Percentiles rank a stretch among this genome's conserved stretches.
phyloP scores from a whole-genome alignment of 92 coral and sea anemone genomes.

The Umimayanthus chanpuru region DNA sequence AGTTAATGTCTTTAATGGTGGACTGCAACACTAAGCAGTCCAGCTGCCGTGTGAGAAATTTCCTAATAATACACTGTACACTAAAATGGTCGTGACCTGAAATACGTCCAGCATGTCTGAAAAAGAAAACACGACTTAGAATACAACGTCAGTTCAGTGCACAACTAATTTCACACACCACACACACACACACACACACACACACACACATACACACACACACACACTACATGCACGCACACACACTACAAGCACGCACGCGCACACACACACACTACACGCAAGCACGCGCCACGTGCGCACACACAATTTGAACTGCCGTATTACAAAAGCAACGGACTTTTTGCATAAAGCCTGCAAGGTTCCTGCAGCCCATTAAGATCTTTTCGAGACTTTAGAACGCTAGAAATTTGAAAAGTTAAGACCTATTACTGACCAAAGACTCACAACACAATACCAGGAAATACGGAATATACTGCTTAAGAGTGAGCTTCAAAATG shows the following conservation, averaged over 20 bases:
- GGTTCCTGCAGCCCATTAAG: too few species aligned
- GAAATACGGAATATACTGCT: too few species aligned
- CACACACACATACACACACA: neutral
- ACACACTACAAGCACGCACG: neutral
- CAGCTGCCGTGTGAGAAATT: neutral
- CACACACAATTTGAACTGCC: too few species aligned
- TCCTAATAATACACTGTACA: neutral
- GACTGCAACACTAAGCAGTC: neutral
- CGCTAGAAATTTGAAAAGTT: too few species aligned
- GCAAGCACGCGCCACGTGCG: neutral
- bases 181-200: neutral
- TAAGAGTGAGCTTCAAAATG: too few species aligned
- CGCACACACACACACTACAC: neutral
- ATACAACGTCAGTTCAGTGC: neutral
- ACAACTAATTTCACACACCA: neutral
- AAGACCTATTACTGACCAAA: too few species aligned
- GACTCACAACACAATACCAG: too few species aligned
- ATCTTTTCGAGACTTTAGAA: too few species aligned
- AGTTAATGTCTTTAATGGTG: neutral
- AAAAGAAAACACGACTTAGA: neutral
- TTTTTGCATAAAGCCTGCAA: too few species aligned
- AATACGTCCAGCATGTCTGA: neutral
- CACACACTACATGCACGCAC: neutral
- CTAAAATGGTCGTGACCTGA: neutral
- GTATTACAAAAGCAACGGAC: too few species aligned